Evolutionary conservation across 1,140 invertebrate genomes (phyloP).

Genomic region (Heliconius hewitsoni): DNA sequence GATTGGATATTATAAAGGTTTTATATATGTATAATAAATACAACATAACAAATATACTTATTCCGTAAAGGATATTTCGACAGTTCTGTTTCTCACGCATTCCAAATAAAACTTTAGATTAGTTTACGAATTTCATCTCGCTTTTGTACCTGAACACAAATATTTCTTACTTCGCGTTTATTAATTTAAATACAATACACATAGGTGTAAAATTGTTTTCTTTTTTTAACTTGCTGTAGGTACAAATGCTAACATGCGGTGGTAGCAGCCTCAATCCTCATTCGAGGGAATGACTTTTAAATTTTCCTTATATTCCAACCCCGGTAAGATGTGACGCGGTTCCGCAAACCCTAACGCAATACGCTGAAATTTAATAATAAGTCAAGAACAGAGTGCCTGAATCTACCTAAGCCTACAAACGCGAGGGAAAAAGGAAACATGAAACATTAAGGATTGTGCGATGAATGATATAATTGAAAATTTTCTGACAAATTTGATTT

Average conservation of each 20-base stretch:
- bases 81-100: slow-evolving; percentile 35
- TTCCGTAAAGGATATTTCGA: slow-evolving; percentile 26
- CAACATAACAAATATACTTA: not conserved
- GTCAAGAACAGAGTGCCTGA: too few species aligned
- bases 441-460: too few species aligned
- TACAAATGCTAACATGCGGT: not conserved
- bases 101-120: slow-evolving; percentile 47
- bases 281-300: not conserved
- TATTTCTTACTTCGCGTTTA: not conserved
- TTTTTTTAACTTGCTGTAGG: not conserved
- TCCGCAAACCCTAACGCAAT: too few species aligned
- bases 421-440: too few species aligned
- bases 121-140: slow-evolving; percentile 32
- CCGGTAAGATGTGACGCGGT: not conserved
- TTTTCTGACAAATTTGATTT: too few species aligned
- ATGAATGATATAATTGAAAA: too few species aligned
- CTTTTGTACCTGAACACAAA: slow-evolving; percentile 24
- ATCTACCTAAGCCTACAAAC: too few species aligned
- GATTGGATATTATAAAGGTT: too few species aligned
- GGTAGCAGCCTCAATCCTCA: not conserved
- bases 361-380: too few species aligned
- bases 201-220: not conserved
- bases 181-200: not conserved
- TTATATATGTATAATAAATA: not conserved
- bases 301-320: not conserved